Base-by-base conservation (phyloP, 2,888 invertebrate genomes). In the Oscheius myriophilus region DNA sequence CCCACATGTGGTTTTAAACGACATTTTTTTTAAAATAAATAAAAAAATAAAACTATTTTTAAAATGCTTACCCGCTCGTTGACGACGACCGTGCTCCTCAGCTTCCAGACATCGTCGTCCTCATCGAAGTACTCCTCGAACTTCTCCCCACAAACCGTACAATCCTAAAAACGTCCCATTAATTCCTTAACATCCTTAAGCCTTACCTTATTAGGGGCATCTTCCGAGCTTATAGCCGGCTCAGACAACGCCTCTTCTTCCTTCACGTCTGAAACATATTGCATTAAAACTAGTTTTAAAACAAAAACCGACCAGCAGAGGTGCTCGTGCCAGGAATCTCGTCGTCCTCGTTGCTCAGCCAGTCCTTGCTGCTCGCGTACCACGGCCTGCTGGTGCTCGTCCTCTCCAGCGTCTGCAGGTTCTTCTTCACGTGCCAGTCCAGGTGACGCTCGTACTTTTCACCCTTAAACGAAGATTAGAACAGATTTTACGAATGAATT, bases 341-440 rank as follows among this genome's bases (percentile, higher is more conserved):
- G 26, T 55, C 66, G n/a, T 66, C 66, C 25, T 66, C 66, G 21
- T 43, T 55, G 21, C 43, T n/a, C 2, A 63, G 63, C 63, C 63
- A 63, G 23, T 52, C 66, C 42, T 67, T 67, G 9, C 53, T 53
- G 43, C 51, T 43, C 25, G 53, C 18, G 26, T 61, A 68, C 63
- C 62, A 68, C 21, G 62, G 54, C 45, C 68, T 43, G 18, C 63
- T 54, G 11, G 45, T 55, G 46, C 63, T 62, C 16, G 53, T 63
- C n/a, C 63, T 39, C 12, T 63, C 71, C 41, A 65, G 55, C 18
- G 64, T 66, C 41, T 55, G 52, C 21, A 81, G 68, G 43, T 97
- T 97, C 88, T 94, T 93, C 0, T 95, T 89, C 89, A 97, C 97
- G 89, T 98, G 98, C 96, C 97, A 97, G 89, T 98, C 97, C 71